Percentiles rank a stretch among this genome's conserved stretches.
phyloP scores from a whole-genome alignment of 1,140 invertebrate genomes.

The Calycopis cecrops region DNA sequence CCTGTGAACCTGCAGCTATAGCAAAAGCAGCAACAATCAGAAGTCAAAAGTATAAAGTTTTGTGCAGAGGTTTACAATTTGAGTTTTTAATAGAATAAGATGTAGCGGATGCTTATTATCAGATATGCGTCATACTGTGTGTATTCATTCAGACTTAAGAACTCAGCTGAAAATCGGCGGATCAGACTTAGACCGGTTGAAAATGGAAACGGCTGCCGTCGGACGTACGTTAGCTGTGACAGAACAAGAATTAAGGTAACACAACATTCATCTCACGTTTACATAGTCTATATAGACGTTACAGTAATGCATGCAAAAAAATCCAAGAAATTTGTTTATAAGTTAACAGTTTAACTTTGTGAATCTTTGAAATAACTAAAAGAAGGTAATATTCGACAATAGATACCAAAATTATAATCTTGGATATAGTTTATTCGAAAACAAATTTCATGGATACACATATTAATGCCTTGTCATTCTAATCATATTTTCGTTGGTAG shows the following conservation, averaged over 20 bases:
- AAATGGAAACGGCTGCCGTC: conserved; percentile 46
- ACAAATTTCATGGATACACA: conserved; percentile 11
- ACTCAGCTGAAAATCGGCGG: conserved; percentile 48
- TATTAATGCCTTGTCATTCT: conserved; percentile 24
- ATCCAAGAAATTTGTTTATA: background rate
- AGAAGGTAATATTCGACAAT: too few species aligned
- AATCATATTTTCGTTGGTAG: conserved; percentile 46
- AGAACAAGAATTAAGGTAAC: conserved; percentile 61
- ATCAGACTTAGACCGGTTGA: conserved; percentile 46
- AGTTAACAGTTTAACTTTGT: background rate
- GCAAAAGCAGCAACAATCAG: too few species aligned
- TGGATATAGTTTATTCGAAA: conserved; percentile 1
- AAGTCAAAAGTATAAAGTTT: too few species aligned
- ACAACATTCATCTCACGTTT: background rate
- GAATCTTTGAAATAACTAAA: too few species aligned
- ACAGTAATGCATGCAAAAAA: background rate
- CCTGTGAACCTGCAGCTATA: too few species aligned
- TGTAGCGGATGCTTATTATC: background rate
- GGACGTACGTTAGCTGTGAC: conserved; percentile 57
- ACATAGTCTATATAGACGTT: conserved; percentile 10
- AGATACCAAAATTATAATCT: background rate
- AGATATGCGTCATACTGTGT: background rate
- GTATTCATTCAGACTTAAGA: conserved; percentile 49
- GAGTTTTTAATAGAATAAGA: too few species aligned
- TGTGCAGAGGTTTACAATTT: too few species aligned